Conservation (phyloP, 2,113 vertebrate species). For the Sula dactylatra region DNA sequence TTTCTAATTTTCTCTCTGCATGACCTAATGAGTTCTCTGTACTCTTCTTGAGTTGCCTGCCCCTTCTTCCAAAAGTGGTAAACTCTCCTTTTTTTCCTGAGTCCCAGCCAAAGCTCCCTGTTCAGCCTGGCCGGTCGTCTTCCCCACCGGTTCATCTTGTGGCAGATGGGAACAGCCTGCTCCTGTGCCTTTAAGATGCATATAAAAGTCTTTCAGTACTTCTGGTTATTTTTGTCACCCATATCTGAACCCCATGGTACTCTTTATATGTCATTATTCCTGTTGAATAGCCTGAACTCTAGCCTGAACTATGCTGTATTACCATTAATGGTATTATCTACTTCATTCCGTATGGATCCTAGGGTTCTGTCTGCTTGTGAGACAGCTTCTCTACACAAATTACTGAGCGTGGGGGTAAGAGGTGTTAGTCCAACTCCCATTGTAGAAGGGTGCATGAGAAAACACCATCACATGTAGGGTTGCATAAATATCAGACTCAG, state of each 20-base stretch:
- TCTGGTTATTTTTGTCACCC: background rate
- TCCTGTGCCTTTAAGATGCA: too few species aligned
- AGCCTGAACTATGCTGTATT: background rate
- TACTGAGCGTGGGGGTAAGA: background rate
- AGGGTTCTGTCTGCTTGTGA: background rate
- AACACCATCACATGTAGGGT: accelerated
- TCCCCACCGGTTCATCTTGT: too few species aligned
- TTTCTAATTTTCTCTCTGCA: too few species aligned
- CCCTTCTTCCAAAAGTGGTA: too few species aligned
- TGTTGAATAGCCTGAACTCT: background rate
- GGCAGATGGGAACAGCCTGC: too few species aligned
- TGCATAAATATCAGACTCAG: background rate
- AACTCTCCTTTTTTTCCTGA: too few species aligned
- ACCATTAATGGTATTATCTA: background rate
- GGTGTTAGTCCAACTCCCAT: background rate
- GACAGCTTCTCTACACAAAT: background rate
- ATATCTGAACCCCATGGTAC: background rate
- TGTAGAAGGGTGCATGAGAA: background rate
- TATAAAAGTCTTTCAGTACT: background rate
- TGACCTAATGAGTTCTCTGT: too few species aligned
- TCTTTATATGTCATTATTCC: background rate
- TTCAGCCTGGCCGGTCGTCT: too few species aligned
- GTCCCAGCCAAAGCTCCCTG: too few species aligned
- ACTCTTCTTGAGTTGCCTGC: too few species aligned
- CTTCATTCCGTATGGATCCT: background rate